phyloP scores from a whole-genome alignment of 1,140 invertebrate genomes.

The Belonocnema kinseyi region DNA sequence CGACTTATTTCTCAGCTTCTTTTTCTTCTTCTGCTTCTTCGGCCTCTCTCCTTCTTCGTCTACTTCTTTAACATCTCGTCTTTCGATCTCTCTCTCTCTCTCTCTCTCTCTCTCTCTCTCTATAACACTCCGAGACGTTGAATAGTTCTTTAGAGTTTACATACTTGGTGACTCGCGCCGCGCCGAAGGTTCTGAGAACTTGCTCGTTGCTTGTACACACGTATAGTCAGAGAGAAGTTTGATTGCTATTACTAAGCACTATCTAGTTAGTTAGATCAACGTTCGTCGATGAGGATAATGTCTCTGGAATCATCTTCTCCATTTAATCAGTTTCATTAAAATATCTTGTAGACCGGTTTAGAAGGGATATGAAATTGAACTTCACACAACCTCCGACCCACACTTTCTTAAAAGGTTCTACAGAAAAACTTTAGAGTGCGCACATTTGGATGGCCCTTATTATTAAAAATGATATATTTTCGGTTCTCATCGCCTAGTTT shows the following conservation, averaged over 20 bases:
- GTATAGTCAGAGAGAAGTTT: conserved; percentile 35
- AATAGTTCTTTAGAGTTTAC: conserved; percentile 28
- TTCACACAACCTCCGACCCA: too few species aligned
- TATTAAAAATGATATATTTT: too few species aligned
- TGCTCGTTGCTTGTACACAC: conserved; percentile 19
- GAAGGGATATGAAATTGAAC: too few species aligned
- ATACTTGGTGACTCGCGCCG: conserved; percentile 27
- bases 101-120: conserved; percentile 31
- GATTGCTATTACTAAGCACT: conserved; percentile 23
- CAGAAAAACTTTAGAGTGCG: too few species aligned
- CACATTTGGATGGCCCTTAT: too few species aligned
- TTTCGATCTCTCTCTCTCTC: conserved; percentile 32
- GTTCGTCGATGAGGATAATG: conserved; percentile 19
- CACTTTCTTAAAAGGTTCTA: too few species aligned
- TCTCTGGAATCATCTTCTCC: conserved; percentile 7
- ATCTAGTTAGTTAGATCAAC: conserved; percentile 26
- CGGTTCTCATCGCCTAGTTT: too few species aligned
- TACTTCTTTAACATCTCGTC: conserved; percentile 39
- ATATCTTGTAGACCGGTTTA: too few species aligned
- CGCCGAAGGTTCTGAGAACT: conserved; percentile 23
- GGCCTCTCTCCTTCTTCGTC: conserved; percentile 34
- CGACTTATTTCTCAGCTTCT: conserved; percentile 53
- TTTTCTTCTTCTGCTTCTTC: conserved; percentile 41
- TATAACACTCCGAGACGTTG: conserved; percentile 11
- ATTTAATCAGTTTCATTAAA: background rate